Conservation (phyloP, 2,797 vertebrate genomes). For the Podarcis siculus region DNA sequence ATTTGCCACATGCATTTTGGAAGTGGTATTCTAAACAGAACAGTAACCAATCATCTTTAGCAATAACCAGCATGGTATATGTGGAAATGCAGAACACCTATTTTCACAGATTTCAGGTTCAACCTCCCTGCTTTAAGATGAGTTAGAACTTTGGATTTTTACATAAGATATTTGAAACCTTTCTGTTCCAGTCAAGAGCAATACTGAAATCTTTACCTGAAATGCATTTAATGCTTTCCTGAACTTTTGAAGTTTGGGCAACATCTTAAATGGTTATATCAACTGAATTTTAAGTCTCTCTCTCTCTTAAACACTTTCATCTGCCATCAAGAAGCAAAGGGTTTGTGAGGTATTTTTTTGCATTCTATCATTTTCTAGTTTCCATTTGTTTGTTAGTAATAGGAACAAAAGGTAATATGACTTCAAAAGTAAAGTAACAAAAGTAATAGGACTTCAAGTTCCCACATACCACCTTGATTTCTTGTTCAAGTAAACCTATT, state of each 20-base stretch:
- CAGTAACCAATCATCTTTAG: conserved; percentile 8
- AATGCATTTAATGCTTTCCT: neutral
- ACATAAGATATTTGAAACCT: conserved; percentile 27
- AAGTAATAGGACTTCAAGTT: neutral
- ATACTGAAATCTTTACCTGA: neutral
- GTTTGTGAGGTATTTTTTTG: neutral
- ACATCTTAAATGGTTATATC: neutral
- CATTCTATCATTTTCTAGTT: neutral
- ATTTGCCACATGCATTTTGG: neutral
- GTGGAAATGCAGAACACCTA: neutral
- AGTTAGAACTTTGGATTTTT: conserved; percentile 36
- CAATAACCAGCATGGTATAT: conserved; percentile 20
- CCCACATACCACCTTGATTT: neutral
- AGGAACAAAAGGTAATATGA: neutral
- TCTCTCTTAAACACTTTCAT: neutral
- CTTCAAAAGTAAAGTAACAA: too few species aligned
- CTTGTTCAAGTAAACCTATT: neutral
- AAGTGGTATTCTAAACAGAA: neutral
- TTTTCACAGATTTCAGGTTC: neutral
- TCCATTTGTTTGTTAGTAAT: neutral
- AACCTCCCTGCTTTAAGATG: conserved; percentile 10
- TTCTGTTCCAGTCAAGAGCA: conserved; percentile 14
- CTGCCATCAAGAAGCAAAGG: neutral
- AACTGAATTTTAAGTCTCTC: neutral
- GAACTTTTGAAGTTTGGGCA: neutral